A percentile compares a stretch with the other conserved stretches of the same genome.
Evolutionary conservation across 2,888 invertebrate species (phyloP).

Genomic region (Troides helena): DNA sequence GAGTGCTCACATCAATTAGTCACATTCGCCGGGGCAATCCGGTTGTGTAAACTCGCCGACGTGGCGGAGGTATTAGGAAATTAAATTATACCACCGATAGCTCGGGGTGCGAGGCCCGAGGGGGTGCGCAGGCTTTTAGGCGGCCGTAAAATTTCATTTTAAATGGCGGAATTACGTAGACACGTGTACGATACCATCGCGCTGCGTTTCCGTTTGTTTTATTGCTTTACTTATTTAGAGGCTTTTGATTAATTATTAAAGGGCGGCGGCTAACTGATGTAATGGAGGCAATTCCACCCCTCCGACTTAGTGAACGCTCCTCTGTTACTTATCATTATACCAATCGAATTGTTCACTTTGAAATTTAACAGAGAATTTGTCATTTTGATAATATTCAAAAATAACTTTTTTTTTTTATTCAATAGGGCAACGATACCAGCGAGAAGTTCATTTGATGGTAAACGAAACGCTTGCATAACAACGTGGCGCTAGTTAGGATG

Average conservation of each 20-base stretch:
- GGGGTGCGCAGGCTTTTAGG: conserved; percentile 21
- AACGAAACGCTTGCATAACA: no score
- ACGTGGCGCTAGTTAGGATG: no score
- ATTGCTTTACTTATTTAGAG: conserved; percentile 3
- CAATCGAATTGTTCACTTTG: not conserved
- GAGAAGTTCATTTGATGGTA: no score
- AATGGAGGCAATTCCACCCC: not conserved
- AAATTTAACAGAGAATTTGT: no score
- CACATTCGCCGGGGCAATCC: conserved; percentile 44
- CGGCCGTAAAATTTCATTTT: conserved; percentile 28
- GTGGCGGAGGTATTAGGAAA: conserved; percentile 47
- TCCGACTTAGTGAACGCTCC: not conserved
- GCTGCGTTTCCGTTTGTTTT: conserved; percentile 1
- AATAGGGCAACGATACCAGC: no score
- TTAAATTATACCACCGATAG: conserved; percentile 55
- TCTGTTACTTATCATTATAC: conserved; percentile 2
- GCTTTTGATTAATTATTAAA: conserved; percentile 5
- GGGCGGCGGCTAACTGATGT: not conserved
- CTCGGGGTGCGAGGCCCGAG: conserved; percentile 20
- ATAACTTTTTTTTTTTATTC: no score
- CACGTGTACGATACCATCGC: not conserved
- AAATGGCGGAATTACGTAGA: conserved; percentile 8
- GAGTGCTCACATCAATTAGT: conserved; percentile 60
- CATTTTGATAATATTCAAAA: no score
- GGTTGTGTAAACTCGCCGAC: conserved; percentile 42